Conservation (phyloP, 2,113 vertebrate species). For the Nyctereutes procyonoides region DNA sequence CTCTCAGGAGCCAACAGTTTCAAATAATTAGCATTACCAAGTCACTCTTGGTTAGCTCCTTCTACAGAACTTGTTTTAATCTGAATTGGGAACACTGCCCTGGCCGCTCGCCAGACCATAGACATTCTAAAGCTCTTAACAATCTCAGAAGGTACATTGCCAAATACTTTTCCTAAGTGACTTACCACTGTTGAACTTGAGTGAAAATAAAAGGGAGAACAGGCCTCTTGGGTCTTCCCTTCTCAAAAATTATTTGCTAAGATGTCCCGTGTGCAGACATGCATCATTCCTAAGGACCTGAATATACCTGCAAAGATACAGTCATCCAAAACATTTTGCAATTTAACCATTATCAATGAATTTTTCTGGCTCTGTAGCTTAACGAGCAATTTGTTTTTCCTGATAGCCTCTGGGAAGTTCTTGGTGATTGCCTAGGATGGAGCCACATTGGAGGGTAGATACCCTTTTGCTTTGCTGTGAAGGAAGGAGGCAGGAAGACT, state of each 20-base stretch:
- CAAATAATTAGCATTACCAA: not conserved
- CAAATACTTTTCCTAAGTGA: not conserved
- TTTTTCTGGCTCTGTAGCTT: not conserved
- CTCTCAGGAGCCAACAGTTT: not conserved
- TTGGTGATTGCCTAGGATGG: not conserved
- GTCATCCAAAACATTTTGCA: too few relatives aligned
- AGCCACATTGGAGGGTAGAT: accelerated
- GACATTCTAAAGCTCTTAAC: not conserved
- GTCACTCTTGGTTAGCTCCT: not conserved
- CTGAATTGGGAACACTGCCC: not conserved
- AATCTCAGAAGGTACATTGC: not conserved
- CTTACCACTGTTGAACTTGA: not conserved
- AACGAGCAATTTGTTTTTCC: not conserved
- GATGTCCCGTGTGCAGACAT: not conserved
- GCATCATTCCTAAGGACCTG: not conserved
- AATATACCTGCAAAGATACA: not conserved
- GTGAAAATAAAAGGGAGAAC: conserved; percentile 32
- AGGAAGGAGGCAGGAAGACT: not conserved
- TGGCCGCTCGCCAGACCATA: not conserved
- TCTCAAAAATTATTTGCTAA: not conserved
- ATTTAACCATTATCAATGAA: not conserved
- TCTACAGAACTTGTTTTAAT: not conserved
- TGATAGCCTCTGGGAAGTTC: not conserved
- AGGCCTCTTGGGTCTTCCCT: not conserved
- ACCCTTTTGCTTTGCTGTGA: not conserved